Evolutionary conservation across 2,113 vertebrate species (phyloP), one percentile per base, ranked within the genome.

Genomic region (Camelus bactrianus): DNA sequence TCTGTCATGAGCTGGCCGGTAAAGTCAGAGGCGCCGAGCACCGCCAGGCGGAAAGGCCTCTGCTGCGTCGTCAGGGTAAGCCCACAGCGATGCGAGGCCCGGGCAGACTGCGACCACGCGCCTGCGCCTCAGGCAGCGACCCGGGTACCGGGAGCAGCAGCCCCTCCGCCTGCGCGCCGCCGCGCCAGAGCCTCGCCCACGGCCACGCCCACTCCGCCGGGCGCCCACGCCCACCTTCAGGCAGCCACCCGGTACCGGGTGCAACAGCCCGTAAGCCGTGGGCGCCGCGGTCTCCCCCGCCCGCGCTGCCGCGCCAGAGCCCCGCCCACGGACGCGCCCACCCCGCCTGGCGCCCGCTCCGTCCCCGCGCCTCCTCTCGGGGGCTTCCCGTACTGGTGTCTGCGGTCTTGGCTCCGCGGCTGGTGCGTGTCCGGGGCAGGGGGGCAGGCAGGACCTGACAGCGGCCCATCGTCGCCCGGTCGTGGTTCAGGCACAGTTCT

Each of bases 1-100:
- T 99, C 99, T 11, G 99, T 98, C 97, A 99, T 99, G 69, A 99
- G 99, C 98, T 99, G 99, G 6, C 99, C 99, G 0, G 99, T 99
- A 96, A 99, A 99, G 32, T 99, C 99, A 1, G 99, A 99, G 77
- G 99, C 99, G 56, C 99, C 99, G 85, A 99, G 99, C 83, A 99
- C 98, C 38, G 99, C 98, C 75, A 99, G 95, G 13, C 99, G 99
- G 94, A 99, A 99, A 4, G 98, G 98, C 92, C 99, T 98, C 1
- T 24, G 56, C 4, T 24, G 12, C 0, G 88, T 97, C 65, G 96
- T 98, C 98, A 98, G 98, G 70, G 42, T 75, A 11, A 97, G 89
- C 26, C 26, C 48, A 69, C 94, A 2, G 26, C 52, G 6, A 52
- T 62, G 87, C 2, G 14, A 26, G 50, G 24, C 38, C 38, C 26